Evolutionary conservation across 2,113 vertebrate species (phyloP).

Genomic region (Percina caprodes): DNA sequence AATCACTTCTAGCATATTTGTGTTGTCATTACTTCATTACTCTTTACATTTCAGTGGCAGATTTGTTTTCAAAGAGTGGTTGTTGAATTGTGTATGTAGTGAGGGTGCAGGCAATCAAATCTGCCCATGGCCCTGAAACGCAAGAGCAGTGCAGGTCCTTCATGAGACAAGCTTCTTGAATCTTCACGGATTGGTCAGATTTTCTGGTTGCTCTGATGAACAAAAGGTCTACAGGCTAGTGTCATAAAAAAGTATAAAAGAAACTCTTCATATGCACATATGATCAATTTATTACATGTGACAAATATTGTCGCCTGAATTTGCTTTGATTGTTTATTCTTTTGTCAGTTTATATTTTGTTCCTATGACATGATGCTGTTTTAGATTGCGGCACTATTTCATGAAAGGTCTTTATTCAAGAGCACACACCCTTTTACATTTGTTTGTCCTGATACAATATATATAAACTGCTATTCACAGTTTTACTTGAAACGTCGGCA

Average conservation of each 20-base stretch:
- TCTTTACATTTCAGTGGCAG: not conserved
- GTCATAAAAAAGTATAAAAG: not conserved
- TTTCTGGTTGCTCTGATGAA: slow-evolving; percentile 1
- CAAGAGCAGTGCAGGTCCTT: not conserved
- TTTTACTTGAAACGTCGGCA: no score
- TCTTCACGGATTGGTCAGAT: not conserved
- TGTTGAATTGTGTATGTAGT: not conserved
- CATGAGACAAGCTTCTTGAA: slow-evolving; percentile 30
- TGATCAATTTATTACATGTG: not conserved
- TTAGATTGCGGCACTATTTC: no score
- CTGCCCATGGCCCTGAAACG: not conserved
- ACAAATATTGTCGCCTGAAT: not conserved
- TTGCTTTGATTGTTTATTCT: no score
- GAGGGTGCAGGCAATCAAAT: not conserved
- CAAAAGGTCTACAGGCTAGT: not conserved
- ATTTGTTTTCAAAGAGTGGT: not conserved
- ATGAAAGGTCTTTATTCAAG: no score
- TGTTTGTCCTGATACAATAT: not conserved
- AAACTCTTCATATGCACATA: not conserved
- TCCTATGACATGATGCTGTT: no score
- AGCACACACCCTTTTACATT: not conserved
- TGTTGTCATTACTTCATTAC: not conserved
- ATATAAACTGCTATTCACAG: not conserved
- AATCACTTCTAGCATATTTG: not conserved
- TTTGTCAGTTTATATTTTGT: no score